Evolutionary conservation across 2,888 invertebrate genomes (phyloP).

Genomic region (Brenthis hecate): DNA sequence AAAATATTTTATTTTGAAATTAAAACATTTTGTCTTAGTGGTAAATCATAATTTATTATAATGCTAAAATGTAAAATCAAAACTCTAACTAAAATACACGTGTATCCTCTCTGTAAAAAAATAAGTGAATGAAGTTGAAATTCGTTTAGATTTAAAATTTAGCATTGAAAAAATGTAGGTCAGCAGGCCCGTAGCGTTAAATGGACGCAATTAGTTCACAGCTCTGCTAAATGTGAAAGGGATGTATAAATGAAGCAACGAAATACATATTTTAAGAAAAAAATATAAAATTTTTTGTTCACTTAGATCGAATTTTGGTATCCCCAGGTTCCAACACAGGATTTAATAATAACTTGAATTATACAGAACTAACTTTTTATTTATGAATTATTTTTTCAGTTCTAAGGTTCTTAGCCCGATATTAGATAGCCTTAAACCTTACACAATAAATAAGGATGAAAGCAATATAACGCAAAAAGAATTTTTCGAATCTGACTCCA

Average conservation of each 20-base stretch:
- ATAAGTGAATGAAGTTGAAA: slow-evolving; percentile 3
- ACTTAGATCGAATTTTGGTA: too few relatives aligned
- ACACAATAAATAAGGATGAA: too few relatives aligned
- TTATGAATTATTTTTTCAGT: too few relatives aligned
- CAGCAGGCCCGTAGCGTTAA: slow-evolving; percentile 13
- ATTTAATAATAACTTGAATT: too few relatives aligned
- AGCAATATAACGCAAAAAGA: too few relatives aligned
- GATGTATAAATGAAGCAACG: background rate
- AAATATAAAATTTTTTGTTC: too few relatives aligned
- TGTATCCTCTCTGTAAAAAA: slow-evolving; percentile 4
- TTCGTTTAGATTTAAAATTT: slow-evolving; percentile 14
- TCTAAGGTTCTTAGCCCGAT: too few relatives aligned
- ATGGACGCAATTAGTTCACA: slow-evolving; percentile 18
- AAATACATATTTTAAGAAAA: slow-evolving; percentile 1
- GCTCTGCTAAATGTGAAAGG: slow-evolving; percentile 6
- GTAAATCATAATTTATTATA: slow-evolving; percentile 1
- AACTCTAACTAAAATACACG: background rate
- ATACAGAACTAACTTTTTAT: too few relatives aligned
- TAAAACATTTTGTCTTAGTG: background rate
- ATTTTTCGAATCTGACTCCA: too few relatives aligned
- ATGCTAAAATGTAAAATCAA: slow-evolving; percentile 1
- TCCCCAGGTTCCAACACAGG: too few relatives aligned
- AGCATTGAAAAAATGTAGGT: slow-evolving; percentile 16
- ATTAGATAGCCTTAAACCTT: too few relatives aligned
- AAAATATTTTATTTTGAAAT: background rate